Conservation (phyloP, 2,888 invertebrate species). For the Trissolcus brochymenae region DNA sequence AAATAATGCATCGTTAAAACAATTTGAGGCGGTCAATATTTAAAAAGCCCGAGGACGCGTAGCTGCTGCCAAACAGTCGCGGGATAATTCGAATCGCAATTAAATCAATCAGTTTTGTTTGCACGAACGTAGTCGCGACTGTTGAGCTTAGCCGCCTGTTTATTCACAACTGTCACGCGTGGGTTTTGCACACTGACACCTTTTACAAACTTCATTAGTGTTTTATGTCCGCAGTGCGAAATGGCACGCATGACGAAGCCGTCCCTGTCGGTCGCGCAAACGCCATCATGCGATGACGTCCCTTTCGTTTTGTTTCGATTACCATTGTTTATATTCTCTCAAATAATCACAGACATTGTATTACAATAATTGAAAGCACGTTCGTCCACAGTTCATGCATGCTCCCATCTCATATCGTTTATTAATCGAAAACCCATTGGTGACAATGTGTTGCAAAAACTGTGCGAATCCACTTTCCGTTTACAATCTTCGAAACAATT, state of each 20-base stretch:
- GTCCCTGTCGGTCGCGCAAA: conserved; percentile 35
- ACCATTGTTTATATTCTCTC: conserved; percentile 43
- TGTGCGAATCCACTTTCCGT: not conserved
- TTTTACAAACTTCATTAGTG: conserved; percentile 57
- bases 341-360: conserved; percentile 24
- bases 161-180: conserved; percentile 54
- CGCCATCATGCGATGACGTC: conserved; percentile 39
- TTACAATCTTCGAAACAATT: not conserved
- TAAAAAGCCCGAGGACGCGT: conserved; percentile 29
- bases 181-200: conserved; percentile 50
- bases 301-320: conserved; percentile 32
- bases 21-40: conserved; percentile 45
- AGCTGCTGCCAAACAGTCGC: conserved; percentile 43
- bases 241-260: conserved; percentile 48
- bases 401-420: conserved; percentile 34
- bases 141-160: conserved; percentile 43
- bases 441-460: not conserved
- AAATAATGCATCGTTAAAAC: conserved; percentile 46
- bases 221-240: conserved; percentile 54
- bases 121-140: conserved; percentile 31
- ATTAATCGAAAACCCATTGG: conserved; percentile 18
- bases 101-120: conserved; percentile 54
- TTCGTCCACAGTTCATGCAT: conserved; percentile 25
- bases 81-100: conserved; percentile 49
- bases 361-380: conserved; percentile 50